Base-by-base conservation (phyloP, 2,888 invertebrate species). In the Hyposoter dolosus region DNA sequence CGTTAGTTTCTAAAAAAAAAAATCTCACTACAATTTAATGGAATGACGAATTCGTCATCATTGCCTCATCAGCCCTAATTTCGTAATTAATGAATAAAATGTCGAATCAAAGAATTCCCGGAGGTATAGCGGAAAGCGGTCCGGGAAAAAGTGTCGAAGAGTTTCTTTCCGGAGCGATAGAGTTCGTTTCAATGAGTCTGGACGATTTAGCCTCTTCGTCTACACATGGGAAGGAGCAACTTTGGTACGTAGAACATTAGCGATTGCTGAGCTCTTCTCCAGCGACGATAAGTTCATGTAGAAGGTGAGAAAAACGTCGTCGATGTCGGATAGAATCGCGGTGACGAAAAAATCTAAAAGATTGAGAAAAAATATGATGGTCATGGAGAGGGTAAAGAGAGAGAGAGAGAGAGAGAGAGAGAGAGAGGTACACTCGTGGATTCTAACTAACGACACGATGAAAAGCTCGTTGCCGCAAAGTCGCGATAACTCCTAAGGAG, bases 361-460 rank as follows among this genome's bases (percentile, higher is more conserved):
- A 79, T 71, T 35, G 71, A 71, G 72, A 65, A 80, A 77, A 85
- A 81, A 77, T 65, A 84, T 77, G 60, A 75, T n/a, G 32, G 40
- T 9, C 43, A 45, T 19, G 45, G 28, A 79, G 72, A 80, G 78
- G 72, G 65, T 72, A 56, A 77, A 82, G 82, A 63, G 60, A 56
- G 76, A 68, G 76, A 77, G 40, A 6, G 40, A 6, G 40, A 6
- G 32, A 4, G 32, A 0, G 35, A 4, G 35, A 35, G 4, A 28
- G 28, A 28, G 53, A 66, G 76, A 72, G 76, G 77, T 75, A 86
- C 72, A 60, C 45, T 71, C 82, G 78, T 86, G 81, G 81, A 81
- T 88, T 90, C 89, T 91, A 93, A 93, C 92, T 93, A 93, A 93
- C 92, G 94, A 93, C 93, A 93, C 93, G 92, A 94, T 94, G 93